Evolutionary conservation across 2,113 vertebrate species (phyloP).

Genomic region (Struthidea cinerea): DNA sequence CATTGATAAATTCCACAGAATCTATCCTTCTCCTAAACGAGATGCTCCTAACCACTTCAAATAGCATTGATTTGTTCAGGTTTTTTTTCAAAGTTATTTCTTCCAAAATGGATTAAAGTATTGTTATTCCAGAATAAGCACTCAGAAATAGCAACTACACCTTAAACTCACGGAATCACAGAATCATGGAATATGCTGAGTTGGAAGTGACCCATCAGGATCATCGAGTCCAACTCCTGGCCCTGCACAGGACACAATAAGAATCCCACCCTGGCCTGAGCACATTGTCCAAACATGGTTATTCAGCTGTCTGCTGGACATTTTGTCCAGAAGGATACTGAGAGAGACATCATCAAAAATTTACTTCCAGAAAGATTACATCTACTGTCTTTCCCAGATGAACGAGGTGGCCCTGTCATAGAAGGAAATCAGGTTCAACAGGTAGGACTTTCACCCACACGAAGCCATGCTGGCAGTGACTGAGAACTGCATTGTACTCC

Average conservation of each 20-base stretch:
- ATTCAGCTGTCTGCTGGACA: neutral
- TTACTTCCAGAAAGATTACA: neutral
- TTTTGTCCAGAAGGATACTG: neutral
- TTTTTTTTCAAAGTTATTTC: neutral
- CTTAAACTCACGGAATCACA: neutral
- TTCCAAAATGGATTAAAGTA: neutral
- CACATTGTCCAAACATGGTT: neutral
- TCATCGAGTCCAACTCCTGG: neutral
- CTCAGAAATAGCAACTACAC: neutral
- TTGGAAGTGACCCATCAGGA: neutral
- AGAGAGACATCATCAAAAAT: neutral
- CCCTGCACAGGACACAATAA: neutral
- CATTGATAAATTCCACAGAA: neutral
- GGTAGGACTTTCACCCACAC: neutral
- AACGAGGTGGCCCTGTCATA: neutral
- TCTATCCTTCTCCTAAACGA: neutral
- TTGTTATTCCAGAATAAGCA: neutral
- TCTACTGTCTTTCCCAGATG: neutral
- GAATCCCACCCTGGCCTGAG: neutral
- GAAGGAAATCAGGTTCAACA: neutral
- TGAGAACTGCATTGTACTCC: neutral
- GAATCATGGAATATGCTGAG: neutral
- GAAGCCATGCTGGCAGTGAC: neutral
- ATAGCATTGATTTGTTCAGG: neutral
- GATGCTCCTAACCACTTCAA: neutral